phyloP scores from a whole-genome alignment of 2,113 vertebrate species.

The Sialia sialis region DNA sequence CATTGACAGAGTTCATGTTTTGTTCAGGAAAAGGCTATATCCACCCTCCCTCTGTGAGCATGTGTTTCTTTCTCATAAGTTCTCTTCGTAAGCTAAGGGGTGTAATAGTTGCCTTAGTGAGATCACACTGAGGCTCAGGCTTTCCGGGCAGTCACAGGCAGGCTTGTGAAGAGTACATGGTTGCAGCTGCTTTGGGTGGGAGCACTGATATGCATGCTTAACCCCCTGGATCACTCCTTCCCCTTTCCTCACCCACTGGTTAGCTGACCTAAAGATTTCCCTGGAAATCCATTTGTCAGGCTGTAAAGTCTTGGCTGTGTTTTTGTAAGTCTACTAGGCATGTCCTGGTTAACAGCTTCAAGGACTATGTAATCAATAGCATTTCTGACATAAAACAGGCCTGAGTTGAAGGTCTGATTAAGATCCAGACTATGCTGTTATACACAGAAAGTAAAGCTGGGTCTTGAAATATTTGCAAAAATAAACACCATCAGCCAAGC shows the following conservation, averaged over 20 bases:
- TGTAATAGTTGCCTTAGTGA: background rate
- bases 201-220: background rate
- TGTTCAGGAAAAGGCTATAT: background rate
- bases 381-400: background rate
- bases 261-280: constrained; percentile 1
- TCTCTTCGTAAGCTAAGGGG: background rate
- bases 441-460: background rate
- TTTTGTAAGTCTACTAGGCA: background rate
- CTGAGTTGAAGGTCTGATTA: background rate
- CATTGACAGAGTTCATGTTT: background rate
- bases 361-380: fast-evolving
- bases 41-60: background rate
- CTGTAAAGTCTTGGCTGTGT: background rate
- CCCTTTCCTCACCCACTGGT: background rate
- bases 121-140: background rate
- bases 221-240: background rate
- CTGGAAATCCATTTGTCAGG: background rate
- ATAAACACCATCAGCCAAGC: background rate
- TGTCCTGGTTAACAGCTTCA: background rate
- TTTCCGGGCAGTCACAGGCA: constrained; percentile 25
- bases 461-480: background rate
- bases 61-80: constrained; percentile 10
- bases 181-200: constrained; percentile 26
- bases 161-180: background rate
- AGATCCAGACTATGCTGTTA: background rate